Conservation (phyloP, 2,113 vertebrate genomes). For the Acrocephalus kingi region DNA sequence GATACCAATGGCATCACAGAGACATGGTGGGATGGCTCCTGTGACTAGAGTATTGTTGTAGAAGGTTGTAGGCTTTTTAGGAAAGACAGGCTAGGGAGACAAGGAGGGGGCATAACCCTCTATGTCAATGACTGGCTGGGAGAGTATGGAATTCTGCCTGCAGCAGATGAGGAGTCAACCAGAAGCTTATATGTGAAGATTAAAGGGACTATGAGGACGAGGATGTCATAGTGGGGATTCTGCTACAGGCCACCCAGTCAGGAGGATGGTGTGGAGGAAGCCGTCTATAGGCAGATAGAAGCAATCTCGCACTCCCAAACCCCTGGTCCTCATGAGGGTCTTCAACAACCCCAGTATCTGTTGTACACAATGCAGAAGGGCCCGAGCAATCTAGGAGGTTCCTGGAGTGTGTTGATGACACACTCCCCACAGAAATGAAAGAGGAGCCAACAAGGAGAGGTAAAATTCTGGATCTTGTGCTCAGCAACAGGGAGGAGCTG, state of each 20-base stretch:
- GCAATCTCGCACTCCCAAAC: not conserved
- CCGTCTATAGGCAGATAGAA: not conserved
- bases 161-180: not conserved
- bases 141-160: not conserved
- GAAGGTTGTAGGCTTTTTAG: not conserved
- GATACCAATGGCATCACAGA: not conserved
- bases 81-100: not conserved
- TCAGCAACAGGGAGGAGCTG: not conserved
- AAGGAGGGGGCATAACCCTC: not conserved
- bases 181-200: not conserved
- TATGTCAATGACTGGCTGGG: not conserved
- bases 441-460: not conserved
- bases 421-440: not conserved
- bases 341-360: not conserved
- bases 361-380: not conserved
- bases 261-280: not conserved
- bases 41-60: no score
- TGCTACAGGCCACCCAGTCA: not conserved
- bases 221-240: not conserved
- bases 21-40: not conserved
- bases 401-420: accelerated
- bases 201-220: not conserved
- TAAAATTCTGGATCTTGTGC: not conserved
- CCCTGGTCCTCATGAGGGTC: not conserved
- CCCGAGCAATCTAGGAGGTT: not conserved